Evolutionary conservation across 2,888 invertebrate genomes (phyloP).

Genomic region (Hypercompe scribonia): DNA sequence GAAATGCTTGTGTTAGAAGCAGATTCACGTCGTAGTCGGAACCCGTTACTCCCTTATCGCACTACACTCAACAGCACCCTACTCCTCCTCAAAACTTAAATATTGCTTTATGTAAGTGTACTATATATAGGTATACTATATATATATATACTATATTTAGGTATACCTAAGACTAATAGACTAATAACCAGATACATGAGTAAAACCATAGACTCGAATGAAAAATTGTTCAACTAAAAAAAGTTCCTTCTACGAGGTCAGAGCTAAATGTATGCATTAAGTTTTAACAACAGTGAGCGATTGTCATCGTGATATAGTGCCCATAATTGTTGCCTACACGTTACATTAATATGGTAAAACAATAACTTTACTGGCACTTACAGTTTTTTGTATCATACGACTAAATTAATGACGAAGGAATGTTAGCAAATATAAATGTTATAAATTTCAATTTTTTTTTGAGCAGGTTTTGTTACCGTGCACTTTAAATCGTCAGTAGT

Average conservation of each 20-base stretch:
- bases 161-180: neutral
- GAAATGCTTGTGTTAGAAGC: no score
- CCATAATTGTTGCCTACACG: slow-evolving; percentile 44
- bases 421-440: neutral
- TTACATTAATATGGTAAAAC: slow-evolving; percentile 44
- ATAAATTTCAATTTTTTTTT: neutral
- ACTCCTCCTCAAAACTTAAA: neutral
- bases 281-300: slow-evolving; percentile 35
- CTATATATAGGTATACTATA: no score
- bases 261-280: slow-evolving; percentile 51
- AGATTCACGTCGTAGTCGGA: neutral
- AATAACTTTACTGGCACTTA: slow-evolving; percentile 43
- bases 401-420: slow-evolving; percentile 9
- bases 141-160: no score
- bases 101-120: neutral
- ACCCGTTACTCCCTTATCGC: neutral
- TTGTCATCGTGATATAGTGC: slow-evolving; percentile 50
- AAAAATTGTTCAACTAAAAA: neutral
- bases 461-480: no score
- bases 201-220: slow-evolving; percentile 7
- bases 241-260: slow-evolving; percentile 29
- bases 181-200: neutral
- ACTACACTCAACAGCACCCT: no score
- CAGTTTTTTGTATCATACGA: slow-evolving; percentile 41
- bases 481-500: neutral